Conservation (phyloP, 2,797 vertebrate genomes). For the Melanotaenia pygmaea region DNA sequence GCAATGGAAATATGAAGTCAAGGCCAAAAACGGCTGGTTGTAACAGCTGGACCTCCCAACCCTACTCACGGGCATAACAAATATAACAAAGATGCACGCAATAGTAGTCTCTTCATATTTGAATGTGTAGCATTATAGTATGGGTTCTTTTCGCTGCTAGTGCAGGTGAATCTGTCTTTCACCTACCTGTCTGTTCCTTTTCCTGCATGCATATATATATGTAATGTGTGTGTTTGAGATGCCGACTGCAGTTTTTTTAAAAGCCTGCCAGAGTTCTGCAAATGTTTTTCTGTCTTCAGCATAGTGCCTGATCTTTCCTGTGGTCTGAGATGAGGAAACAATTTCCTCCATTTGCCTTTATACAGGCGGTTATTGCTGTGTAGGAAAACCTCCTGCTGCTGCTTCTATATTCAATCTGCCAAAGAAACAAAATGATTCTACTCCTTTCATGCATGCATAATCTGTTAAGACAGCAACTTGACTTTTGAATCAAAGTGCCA, state of each 20-base stretch:
- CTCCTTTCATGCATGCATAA: neutral
- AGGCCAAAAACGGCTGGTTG: constrained; percentile 35
- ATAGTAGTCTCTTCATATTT: constrained; percentile 10
- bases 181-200: neutral
- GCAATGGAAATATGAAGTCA: constrained; percentile 7
- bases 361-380: neutral
- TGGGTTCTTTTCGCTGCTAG: neutral
- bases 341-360: constrained; percentile 13
- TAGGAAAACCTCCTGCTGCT: neutral
- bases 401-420: neutral
- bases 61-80: neutral
- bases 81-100: neutral
- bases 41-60: constrained; percentile 4
- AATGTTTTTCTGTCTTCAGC: constrained; percentile 35
- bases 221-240: neutral
- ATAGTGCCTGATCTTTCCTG: constrained; percentile 21
- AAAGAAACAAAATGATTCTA: neutral
- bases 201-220: neutral
- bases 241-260: constrained; percentile 20
- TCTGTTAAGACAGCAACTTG: constrained; percentile 25
- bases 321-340: constrained; percentile 13
- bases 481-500: constrained; percentile 7
- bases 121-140: neutral
- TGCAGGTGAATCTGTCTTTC: neutral
- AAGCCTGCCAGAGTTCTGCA: constrained; percentile 20